Evolutionary conservation across 2,113 vertebrate genomes (phyloP).

Genomic region (Corydoras sp.): DNA sequence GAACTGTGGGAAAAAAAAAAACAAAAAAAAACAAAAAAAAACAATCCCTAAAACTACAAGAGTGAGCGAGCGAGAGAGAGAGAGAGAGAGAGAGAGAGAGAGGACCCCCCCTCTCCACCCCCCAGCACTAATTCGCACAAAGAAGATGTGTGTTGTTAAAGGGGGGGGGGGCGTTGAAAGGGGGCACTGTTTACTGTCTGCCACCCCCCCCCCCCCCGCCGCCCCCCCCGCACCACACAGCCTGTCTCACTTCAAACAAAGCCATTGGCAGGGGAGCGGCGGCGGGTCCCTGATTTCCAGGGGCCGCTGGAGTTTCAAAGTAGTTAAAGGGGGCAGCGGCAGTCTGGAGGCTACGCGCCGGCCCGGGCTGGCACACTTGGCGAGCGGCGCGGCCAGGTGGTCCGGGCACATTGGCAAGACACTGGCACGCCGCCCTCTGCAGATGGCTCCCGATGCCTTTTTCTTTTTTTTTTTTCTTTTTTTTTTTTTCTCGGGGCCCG

Average conservation of each 20-base stretch:
- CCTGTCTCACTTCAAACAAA: slow-evolving; percentile 71
- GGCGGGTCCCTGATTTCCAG: slow-evolving; percentile 53
- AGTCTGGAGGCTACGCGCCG: slow-evolving; percentile 73
- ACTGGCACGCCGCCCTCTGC: slow-evolving; percentile 84
- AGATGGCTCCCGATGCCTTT: slow-evolving; percentile 84
- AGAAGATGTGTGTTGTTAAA: slow-evolving; percentile 33
- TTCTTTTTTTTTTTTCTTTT: slow-evolving; percentile 54
- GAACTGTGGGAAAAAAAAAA: neutral
- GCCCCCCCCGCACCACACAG: slow-evolving; percentile 56
- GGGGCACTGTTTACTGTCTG: slow-evolving; percentile 71
- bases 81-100: slow-evolving; percentile 29
- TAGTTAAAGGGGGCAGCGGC: slow-evolving; percentile 73
- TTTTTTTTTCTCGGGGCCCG: slow-evolving; percentile 56
- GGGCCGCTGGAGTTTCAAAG: slow-evolving; percentile 72
- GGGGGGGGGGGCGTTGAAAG: slow-evolving; percentile 61
- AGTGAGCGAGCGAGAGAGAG: neutral
- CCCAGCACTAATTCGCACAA: slow-evolving; percentile 36
- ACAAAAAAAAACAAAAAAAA: neutral
- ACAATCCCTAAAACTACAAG: neutral
- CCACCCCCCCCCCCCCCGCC: slow-evolving; percentile 55
- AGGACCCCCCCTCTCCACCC: slow-evolving; percentile 36
- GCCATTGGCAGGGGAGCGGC: slow-evolving; percentile 69
- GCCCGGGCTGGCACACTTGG: slow-evolving; percentile 84
- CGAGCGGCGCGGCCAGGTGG: slow-evolving; percentile 84
- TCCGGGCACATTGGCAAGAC: slow-evolving; percentile 87